phyloP scores from a whole-genome alignment of 2,888 invertebrate species.

The Nomada ruficornis region DNA sequence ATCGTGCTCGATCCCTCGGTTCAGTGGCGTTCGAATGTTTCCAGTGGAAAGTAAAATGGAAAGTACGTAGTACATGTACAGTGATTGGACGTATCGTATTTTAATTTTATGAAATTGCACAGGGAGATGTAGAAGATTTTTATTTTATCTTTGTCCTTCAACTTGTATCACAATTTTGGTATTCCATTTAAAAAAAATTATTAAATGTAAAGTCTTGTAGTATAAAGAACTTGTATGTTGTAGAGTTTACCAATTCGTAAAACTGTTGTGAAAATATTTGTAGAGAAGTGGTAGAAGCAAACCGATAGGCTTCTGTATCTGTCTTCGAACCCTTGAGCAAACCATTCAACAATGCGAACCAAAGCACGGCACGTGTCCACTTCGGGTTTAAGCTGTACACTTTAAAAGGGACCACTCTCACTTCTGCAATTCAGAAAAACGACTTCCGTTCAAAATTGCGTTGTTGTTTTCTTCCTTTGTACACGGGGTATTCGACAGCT shows the following conservation, averaged over 20 bases:
- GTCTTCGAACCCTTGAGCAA: background rate
- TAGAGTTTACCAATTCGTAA: too few relatives aligned
- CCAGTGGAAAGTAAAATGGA: background rate
- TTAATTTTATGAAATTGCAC: too few relatives aligned
- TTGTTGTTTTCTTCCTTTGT: constrained; percentile 32
- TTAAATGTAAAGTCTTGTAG: background rate
- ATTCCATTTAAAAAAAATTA: background rate
- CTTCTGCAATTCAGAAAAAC: constrained; percentile 47
- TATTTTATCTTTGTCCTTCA: too few relatives aligned
- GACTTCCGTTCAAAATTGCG: constrained; percentile 30
- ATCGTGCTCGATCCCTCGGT: constrained; percentile 16
- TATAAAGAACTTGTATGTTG: too few relatives aligned
- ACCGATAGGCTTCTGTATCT: background rate
- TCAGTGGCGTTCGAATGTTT: background rate
- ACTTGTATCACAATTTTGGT: too few relatives aligned
- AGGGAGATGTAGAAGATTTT: too few relatives aligned
- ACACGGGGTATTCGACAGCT: constrained; percentile 33
- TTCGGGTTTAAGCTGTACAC: constrained; percentile 1
- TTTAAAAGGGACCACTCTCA: constrained; percentile 21
- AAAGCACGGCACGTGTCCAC: constrained; percentile 8
- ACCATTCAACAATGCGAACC: constrained; percentile 5
- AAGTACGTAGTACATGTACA: too few relatives aligned
- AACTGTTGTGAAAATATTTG: too few relatives aligned
- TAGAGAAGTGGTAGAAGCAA: background rate
- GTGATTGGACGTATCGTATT: too few relatives aligned